Percentiles rank a stretch among this genome's conserved stretches.
Conservation (phyloP, 2,888 invertebrate species). For the Parthenolecanium corni region DNA sequence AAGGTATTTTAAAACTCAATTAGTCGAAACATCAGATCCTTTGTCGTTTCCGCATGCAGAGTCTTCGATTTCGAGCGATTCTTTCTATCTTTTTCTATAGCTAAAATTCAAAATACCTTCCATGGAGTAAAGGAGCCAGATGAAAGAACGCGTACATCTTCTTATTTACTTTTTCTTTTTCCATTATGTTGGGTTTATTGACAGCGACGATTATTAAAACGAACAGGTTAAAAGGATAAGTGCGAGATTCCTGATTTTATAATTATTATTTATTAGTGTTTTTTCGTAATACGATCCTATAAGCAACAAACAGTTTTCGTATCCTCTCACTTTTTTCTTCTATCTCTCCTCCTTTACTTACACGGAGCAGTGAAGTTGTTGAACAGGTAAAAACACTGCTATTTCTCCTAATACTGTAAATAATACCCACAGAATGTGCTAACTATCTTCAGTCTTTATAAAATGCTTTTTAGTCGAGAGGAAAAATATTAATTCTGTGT, state of each 20-base stretch:
- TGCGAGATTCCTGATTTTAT: slow-evolving; percentile 26
- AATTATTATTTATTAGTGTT: slow-evolving; percentile 25
- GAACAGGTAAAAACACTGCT: slow-evolving; percentile 15
- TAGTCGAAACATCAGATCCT: too few species aligned
- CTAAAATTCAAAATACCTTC: too few species aligned
- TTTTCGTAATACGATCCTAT: slow-evolving; percentile 21
- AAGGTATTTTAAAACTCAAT: too few species aligned
- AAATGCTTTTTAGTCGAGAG: neutral
- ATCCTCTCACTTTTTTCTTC: slow-evolving; percentile 19
- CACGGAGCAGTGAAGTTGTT: slow-evolving; percentile 7
- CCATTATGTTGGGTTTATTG: slow-evolving; percentile 7
- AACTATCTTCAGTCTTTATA: neutral
- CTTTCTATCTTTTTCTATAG: too few species aligned
- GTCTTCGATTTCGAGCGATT: too few species aligned
- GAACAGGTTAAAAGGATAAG: slow-evolving; percentile 23
- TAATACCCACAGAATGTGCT: neutral
- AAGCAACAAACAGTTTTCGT: slow-evolving; percentile 16
- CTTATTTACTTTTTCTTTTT: neutral
- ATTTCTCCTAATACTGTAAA: slow-evolving; percentile 9
- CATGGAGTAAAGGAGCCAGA: too few species aligned
- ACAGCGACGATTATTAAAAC: slow-evolving; percentile 25
- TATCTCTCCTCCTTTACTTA: neutral
- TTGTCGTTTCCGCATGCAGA: too few species aligned
- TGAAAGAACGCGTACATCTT: slow-evolving; percentile 15
- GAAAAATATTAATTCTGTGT: neutral